Base-by-base conservation (phyloP, 2,797 vertebrate species). In the Scolopax bukidnonensis region DNA sequence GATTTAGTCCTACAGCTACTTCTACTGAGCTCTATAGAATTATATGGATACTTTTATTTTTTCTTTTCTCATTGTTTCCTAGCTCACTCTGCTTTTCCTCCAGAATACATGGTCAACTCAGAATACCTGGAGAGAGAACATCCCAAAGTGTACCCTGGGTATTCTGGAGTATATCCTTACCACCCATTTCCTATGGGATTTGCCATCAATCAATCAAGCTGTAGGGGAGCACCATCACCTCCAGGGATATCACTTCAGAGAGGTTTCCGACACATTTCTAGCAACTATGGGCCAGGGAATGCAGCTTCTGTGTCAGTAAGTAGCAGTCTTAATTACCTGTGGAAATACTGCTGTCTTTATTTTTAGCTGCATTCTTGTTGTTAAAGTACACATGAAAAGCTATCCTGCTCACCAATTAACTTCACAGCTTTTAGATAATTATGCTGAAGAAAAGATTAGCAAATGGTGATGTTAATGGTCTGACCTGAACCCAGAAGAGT, bases 111-210 rank as follows among this genome's bases (percentile, higher is more conserved):
- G 61, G 50, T 96, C 45, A 96, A 84, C 27, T 20, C 97, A 81
- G 98, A 98, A 63, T 95, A 96, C 79, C 51, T 96, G 79, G 98
- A 98, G 79, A 97, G 96, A 95, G 98, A 98, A 40, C 79, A 96
- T 64, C 84, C 96, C 0, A 98, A 97, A 91, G 80, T 97, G 54
- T 98, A 98, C 32, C 84, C 97, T 15, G 90, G 96, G 10, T 96
- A 91, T 68, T 89, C 97, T 60, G 95, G 96, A 33, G 50, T 98
- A 38, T 97, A 97, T 33, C 89, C 97, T 47, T 98, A 96, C 81
- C 91, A 84, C 54, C 96, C 97, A 1, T 97, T 98, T 92, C 93
- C 97, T 1, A 41, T 97, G 96, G 97, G 97, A 60, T 96, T 97
- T 74, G 64, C 96, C 40, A 81, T 97, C 87, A 97, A 87, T 65